Evolutionary conservation across 2,797 vertebrate genomes (phyloP).

Genomic region (Cynodonichthys magdalenae): DNA sequence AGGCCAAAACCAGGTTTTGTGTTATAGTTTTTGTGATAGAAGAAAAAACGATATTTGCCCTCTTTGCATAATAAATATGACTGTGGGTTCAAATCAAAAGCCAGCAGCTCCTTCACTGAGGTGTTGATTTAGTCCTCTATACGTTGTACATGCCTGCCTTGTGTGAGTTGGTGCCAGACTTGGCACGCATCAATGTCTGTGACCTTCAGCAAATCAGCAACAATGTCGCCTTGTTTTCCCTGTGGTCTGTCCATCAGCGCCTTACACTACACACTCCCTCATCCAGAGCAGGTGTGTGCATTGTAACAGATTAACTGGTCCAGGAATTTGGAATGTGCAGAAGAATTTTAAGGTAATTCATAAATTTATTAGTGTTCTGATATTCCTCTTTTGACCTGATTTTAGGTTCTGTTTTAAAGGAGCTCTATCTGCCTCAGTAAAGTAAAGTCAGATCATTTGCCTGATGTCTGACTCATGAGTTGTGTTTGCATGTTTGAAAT

Average conservation of each 20-base stretch:
- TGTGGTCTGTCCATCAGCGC: conserved; percentile 78
- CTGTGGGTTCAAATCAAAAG: conserved; percentile 54
- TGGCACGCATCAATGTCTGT: conserved; percentile 71
- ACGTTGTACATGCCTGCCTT: conserved; percentile 66
- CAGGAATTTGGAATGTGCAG: conserved; percentile 62
- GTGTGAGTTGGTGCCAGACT: conserved; percentile 75
- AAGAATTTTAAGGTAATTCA: conserved; percentile 36
- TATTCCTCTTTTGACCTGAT: conserved; percentile 9
- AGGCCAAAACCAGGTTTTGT: conserved; percentile 38
- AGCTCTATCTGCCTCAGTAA: conserved; percentile 14
- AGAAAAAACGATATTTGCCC: conserved; percentile 58
- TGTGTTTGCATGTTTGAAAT: conserved; percentile 1
- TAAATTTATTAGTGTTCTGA: conserved; percentile 1
- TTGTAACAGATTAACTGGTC: conserved; percentile 58
- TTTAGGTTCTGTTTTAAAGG: conserved; percentile 7
- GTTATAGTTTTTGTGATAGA: conserved; percentile 49
- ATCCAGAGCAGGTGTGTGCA: conserved; percentile 76
- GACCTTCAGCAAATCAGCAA: conserved; percentile 85
- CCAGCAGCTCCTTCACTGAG: conserved; percentile 38
- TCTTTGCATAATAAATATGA: conserved; percentile 52
- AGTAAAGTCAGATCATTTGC: conserved; percentile 3
- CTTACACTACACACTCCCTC: conserved; percentile 53
- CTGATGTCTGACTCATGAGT: conserved; percentile 1
- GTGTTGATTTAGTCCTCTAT: conserved; percentile 57
- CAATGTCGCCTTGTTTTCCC: conserved; percentile 85